Evolutionary conservation across 2,113 vertebrate genomes (phyloP).

Genomic region (Pseudopipra pipra): DNA sequence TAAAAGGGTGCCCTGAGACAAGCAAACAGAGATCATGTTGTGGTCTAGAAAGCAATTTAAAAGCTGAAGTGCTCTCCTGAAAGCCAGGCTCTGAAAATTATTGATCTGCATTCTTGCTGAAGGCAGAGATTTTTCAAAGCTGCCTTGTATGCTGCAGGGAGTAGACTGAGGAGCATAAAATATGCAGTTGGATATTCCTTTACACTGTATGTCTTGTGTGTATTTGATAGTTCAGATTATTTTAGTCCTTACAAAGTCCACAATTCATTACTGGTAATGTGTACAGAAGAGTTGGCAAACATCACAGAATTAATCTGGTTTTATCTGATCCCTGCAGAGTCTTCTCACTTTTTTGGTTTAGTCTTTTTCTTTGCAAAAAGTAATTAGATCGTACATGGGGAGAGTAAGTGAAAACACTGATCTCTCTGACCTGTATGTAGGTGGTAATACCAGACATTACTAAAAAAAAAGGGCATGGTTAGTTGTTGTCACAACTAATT

Average conservation of each 20-base stretch:
- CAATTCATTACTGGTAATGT: background rate
- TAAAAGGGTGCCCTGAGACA: background rate
- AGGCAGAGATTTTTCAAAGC: background rate
- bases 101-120: background rate
- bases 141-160: background rate
- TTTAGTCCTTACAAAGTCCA: background rate
- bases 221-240: background rate
- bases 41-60: background rate
- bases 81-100: background rate
- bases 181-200: background rate
- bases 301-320: background rate
- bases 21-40: background rate
- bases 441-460: background rate
- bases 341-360: background rate
- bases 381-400: background rate
- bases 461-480: background rate
- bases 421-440: background rate
- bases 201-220: background rate
- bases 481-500: background rate
- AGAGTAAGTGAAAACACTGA: background rate
- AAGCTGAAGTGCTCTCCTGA: background rate
- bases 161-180: background rate
- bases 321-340: background rate
- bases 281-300: background rate
- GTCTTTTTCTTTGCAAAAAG: background rate